phyloP scores from a whole-genome alignment of 2,888 invertebrate species.

The Torymus auratus region DNA sequence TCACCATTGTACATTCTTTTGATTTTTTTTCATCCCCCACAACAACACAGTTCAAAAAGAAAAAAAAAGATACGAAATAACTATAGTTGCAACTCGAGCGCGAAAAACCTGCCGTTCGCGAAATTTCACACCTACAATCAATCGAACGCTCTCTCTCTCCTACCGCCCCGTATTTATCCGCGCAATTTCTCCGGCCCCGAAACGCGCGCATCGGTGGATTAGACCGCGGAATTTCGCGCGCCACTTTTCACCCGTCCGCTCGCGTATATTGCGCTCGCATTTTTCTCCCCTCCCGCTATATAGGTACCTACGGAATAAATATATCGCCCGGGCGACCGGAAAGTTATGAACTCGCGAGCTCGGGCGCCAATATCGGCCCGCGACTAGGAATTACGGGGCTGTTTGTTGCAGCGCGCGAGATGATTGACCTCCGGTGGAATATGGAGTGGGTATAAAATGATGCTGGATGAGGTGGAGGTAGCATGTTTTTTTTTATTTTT shows the following conservation, averaged over 20 bases:
- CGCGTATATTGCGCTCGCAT: neutral
- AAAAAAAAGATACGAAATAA: too few species aligned
- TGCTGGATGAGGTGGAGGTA: too few species aligned
- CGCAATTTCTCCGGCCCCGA: slow-evolving; percentile 2
- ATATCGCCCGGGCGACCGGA: slow-evolving; percentile 11
- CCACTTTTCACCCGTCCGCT: slow-evolving; percentile 29
- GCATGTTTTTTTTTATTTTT: too few species aligned
- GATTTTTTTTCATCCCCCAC: too few species aligned
- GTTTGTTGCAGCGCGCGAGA: neutral
- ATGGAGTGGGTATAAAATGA: too few species aligned
- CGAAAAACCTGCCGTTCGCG: too few species aligned
- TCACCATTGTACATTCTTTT: too few species aligned
- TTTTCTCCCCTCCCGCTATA: neutral
- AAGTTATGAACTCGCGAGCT: slow-evolving; percentile 33
- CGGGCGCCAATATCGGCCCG: neutral
- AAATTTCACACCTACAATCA: too few species aligned
- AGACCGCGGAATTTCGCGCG: slow-evolving; percentile 38
- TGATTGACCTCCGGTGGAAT: neutral
- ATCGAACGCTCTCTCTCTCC: too few species aligned
- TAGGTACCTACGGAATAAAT: slow-evolving; percentile 12
- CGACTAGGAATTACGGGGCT: neutral
- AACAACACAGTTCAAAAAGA: too few species aligned
- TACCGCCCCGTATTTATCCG: neutral
- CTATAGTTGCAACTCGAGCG: too few species aligned
- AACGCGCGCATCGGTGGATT: slow-evolving; percentile 5